Evolutionary conservation across 1,140 invertebrate species (phyloP).

Genomic region (Grapholita molesta): DNA sequence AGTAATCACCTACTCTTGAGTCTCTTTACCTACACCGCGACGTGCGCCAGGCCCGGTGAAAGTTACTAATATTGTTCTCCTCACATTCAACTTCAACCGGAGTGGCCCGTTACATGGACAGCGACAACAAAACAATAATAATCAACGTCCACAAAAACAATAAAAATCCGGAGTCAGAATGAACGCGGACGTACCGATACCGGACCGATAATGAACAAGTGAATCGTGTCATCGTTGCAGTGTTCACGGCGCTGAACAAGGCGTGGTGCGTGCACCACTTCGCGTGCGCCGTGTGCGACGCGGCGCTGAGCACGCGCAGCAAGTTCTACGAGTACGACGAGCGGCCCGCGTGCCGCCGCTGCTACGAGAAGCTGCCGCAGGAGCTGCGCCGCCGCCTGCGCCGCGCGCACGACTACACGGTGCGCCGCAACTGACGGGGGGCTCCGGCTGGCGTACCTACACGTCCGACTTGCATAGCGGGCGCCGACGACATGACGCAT

Average conservation of each 20-base stretch:
- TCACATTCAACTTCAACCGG: too few species aligned
- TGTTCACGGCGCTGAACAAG: constrained; percentile 98
- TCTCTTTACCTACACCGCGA: too few species aligned
- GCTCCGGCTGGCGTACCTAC: too few species aligned
- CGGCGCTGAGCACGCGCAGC: constrained; percentile 98
- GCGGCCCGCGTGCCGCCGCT: constrained; percentile 98
- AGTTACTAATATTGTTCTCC: too few species aligned
- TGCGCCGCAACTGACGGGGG: constrained; percentile 35
- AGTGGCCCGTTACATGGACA: too few species aligned
- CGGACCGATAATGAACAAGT: not conserved
- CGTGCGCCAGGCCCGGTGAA: too few species aligned
- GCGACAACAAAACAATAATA: too few species aligned
- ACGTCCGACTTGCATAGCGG: too few species aligned
- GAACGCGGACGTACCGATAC: not conserved
- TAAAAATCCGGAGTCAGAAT: too few species aligned
- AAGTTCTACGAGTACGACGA: constrained; percentile 99
- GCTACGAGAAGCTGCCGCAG: constrained; percentile 97
- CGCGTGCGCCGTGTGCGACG: constrained; percentile 98
- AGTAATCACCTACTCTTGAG: too few species aligned
- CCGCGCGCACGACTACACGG: constrained; percentile 86
- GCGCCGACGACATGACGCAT: too few species aligned
- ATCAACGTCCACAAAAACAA: too few species aligned
- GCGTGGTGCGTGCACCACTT: constrained; percentile 99
- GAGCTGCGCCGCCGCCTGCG: constrained; percentile 94
- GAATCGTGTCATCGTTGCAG: constrained; percentile 75